Evolutionary conservation across 2,113 vertebrate species (phyloP), one percentile per base, ranked within the genome.

Genomic region (Siniperca chuatsi): DNA sequence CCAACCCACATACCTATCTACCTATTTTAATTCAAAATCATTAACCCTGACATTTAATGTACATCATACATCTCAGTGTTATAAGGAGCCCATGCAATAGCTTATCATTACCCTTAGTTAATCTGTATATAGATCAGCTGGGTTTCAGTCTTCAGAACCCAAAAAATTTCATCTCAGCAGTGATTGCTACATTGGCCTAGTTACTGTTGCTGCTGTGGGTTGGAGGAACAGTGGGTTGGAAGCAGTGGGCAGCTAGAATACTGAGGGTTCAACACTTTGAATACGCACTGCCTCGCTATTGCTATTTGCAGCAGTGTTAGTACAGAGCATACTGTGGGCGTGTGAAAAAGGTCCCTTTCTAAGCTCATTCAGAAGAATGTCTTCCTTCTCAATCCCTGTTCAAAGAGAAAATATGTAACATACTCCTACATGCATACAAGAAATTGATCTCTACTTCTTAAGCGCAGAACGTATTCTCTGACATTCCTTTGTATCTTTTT

Each of bases 301-400:
- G 89, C 91, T 92, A 93, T 94, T 93, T 93, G 81, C 75, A 91
- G 91, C 76, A 6, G 68, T 77, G 90, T 90, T 89, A 81, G 85
- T 75, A 87, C 82, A 87, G 89, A 86, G 91, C 76, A 74, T 76
- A 58, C 5, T 88, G 91, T 92, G 88, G 91, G 91, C 64, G 90
- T 92, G 88, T 87, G 82, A 88, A 78, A 90, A 92, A 84, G 70
- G 91, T 81, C 81, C 65, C 70, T 75, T 72, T 87, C 89, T 84
- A 85, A 90, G 81, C 92, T 89, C 90, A 93, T 93, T 94, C 84
- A 95, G 85, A 87, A 88, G 77, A 90, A 82, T 12, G 57, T 84
- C 79, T 91, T 85, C 84, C 73, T 85, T 87, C 85, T 90, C 79
- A 81, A 82, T 90, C 85, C 81, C 29, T 67, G 62, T 90, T 94